Evolutionary conservation across 2,888 invertebrate genomes (phyloP).

Genomic region (Abrostola tripartita): DNA sequence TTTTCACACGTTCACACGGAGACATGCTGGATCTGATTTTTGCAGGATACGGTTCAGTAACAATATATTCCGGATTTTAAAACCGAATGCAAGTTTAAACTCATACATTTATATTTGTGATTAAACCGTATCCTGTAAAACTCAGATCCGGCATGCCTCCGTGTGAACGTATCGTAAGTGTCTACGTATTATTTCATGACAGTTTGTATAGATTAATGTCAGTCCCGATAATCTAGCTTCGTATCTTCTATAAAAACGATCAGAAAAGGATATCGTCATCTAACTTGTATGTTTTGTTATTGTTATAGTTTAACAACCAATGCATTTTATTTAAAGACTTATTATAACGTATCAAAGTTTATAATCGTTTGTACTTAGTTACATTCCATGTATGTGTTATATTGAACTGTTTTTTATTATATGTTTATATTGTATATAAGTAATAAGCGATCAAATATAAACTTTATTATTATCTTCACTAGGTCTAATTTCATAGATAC

Average conservation of each 20-base stretch:
- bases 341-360: constrained; percentile 24
- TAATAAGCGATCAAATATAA: constrained; percentile 20
- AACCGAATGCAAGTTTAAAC: no score
- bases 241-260: not conserved
- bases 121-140: no score
- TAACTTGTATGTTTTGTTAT: constrained; percentile 16
- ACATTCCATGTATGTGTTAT: constrained; percentile 38
- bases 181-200: constrained; percentile 16
- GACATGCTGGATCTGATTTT: no score
- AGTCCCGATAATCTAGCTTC: not conserved
- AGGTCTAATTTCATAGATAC: constrained; percentile 31
- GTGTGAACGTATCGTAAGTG: no score
- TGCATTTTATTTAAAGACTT: constrained; percentile 40
- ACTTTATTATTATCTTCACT: constrained; percentile 27
- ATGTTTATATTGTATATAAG: constrained; percentile 18
- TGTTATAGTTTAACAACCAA: constrained; percentile 13
- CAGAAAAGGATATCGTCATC: not conserved
- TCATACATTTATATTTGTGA: no score
- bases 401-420: constrained; percentile 23
- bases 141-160: no score
- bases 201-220: constrained; percentile 29
- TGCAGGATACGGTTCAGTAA: no score
- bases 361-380: constrained; percentile 34
- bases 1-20: no score
- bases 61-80: no score